Evolutionary conservation across 2,888 invertebrate species (phyloP), one percentile per base, ranked within the genome.

Genomic region (Bimastos eiseni): DNA sequence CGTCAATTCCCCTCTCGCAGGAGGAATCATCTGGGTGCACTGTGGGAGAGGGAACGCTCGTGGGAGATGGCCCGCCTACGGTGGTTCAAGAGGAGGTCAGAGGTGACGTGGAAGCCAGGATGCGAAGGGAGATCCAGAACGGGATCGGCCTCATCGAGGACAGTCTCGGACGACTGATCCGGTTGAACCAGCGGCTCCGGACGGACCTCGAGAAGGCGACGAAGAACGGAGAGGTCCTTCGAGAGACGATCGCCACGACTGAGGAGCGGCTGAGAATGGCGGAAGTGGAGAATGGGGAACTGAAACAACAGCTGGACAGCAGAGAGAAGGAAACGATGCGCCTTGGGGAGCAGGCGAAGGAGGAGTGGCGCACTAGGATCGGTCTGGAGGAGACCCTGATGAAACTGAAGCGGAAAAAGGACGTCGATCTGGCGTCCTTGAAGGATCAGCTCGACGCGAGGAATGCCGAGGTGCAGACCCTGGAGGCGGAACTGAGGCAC

Each of bases 241-340:
- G 37, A 13, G 86, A 19, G 36, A 36, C 17, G 36, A 36, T 37
- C 6, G 17, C 86, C 36, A 5, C 24, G 36, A 86, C 34, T 19
- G 86, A 86, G 86, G 17, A 36, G 36, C 34, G n/a, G 17, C 37
- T 34, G 33, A 19, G 24, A 36, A 11, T 37, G 86, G 86, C 37
- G 6, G 86, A 86, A 17, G 11, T 21, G 86, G 86, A 86, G 86
- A 86, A 86, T 30, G 13, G 11, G 19, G 86, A 86, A 33, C 86
- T 86, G 34, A 86, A 86, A 15, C 86, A 86, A 30, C 86, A 36
- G 86, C 37, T 86, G 86, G 86, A 86, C 36, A 6, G 8, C 86
- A 34, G 86, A 24, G 86, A 86, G 19, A 86, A 86, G 86, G 86
- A 86, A 6, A 36, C 17, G 86, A 86, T 86, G 86, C 86, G 86